Base-by-base conservation (phyloP, 2,888 invertebrate genomes). In the Saturnia japonica region DNA sequence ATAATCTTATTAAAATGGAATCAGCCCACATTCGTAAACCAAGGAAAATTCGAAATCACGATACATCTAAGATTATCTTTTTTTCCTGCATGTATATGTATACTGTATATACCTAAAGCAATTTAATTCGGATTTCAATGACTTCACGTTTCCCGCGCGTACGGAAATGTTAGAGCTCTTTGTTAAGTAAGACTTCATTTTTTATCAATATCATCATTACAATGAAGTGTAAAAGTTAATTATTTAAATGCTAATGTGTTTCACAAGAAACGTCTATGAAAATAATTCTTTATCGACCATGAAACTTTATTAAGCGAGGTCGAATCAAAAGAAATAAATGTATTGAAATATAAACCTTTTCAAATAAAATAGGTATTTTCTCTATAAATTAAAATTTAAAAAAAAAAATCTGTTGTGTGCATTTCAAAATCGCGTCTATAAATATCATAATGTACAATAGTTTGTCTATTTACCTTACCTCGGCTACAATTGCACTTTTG, bases 141-240 rank as follows among this genome's bases (percentile, higher is more conserved):
- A 82, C 79, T 84, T 80, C 76, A 80, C 78, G 82, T 85, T 88
- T 88, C 86, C 84, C 87, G 86, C 85, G 82, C 84, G 87, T 85
- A 88, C 87, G 88, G 86, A 89, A 89, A 88, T 88, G 81, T 76
- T 79, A 74, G 34, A 34, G 64, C 73, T 83, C 83, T 87, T 86
- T 86, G 85, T 86, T 84, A 75, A 76, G 72, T 76, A 74, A 74
- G 67, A 76, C 74, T 75, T 73, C 64, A 76, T 78, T 85, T 85
- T 83, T 85, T 83, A 82, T 82, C 72, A 70, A 78, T 72, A 74
- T 73, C 72, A 70, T 78, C 78, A 86, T 87, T 85, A 87, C 75
- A 81, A 84, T 85, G 77, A 78, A 75, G 77, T 79, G 78, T 82
- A 85, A 83, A 81, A 84, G 77, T 79, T 81, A 81, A 83, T 83